Conservation (phyloP, 2,797 vertebrate species). For the Ciconia nigra region DNA sequence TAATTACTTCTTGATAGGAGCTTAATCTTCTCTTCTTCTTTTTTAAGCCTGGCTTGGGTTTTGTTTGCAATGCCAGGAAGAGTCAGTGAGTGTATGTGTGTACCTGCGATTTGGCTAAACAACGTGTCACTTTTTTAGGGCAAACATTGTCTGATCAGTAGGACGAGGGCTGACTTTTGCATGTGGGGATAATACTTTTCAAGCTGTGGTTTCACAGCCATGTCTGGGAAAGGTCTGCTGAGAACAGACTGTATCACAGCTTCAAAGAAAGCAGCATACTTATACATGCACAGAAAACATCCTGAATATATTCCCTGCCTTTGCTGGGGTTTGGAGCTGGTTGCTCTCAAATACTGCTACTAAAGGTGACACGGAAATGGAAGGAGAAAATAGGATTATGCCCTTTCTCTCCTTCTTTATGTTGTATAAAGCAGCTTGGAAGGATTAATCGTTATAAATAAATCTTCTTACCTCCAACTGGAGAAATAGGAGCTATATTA, state of each 20-base stretch:
- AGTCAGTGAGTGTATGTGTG: not conserved
- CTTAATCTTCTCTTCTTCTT: constrained; percentile 7
- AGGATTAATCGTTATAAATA: not conserved
- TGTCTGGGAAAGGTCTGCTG: not conserved
- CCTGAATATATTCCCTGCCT: not conserved
- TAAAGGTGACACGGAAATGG: not conserved
- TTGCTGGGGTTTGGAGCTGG: not conserved
- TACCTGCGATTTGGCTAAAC: not conserved
- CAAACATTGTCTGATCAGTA: not conserved
- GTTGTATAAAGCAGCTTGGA: not conserved
- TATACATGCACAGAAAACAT: not conserved
- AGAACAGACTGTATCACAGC: not conserved
- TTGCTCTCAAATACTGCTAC: not conserved
- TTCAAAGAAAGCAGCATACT: not conserved
- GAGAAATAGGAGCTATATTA: not conserved
- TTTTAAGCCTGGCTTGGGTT: not conserved
- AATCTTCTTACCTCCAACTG: not conserved
- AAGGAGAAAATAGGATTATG: not conserved
- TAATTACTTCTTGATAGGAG: constrained; percentile 45
- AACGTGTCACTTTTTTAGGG: not conserved
- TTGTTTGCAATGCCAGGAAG: not conserved
- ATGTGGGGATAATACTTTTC: not conserved
- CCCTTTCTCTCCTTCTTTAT: not conserved
- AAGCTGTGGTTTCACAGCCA: not conserved
- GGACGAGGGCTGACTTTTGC: not conserved